Percentiles rank a stretch among this genome's conserved stretches.
phyloP scores from a whole-genome alignment of 2,113 vertebrate species.

The Columba janthina region DNA sequence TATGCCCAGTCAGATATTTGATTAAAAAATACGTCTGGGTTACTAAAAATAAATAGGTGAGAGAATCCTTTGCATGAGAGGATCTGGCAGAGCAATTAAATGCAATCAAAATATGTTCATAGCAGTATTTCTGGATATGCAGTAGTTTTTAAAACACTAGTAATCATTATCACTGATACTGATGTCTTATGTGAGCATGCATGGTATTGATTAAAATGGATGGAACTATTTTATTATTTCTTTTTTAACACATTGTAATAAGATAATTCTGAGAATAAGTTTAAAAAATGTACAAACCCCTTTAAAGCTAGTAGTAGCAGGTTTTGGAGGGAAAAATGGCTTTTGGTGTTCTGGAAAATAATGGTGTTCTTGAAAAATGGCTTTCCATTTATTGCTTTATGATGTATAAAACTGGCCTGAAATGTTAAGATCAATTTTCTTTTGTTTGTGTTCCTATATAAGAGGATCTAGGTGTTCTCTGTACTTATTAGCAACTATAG shows the following conservation, averaged over 20 bases:
- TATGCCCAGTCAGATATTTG: background rate
- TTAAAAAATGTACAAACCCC: background rate
- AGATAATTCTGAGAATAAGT: background rate
- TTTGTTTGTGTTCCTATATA: background rate
- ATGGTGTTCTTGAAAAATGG: background rate
- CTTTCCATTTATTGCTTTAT: background rate
- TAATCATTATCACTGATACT: background rate
- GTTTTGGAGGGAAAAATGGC: background rate
- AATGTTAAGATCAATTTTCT: background rate
- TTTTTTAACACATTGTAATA: background rate
- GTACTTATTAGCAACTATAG: background rate
- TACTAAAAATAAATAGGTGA: background rate
- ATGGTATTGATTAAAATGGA: background rate
- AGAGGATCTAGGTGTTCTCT: background rate
- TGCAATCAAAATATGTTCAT: background rate
- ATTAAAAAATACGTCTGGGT: background rate
- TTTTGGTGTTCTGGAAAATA: background rate
- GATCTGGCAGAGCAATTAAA: background rate
- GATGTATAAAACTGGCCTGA: constrained; percentile 14
- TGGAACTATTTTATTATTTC: background rate
- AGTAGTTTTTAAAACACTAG: background rate
- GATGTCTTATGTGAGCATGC: background rate
- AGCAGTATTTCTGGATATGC: background rate
- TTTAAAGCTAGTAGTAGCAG: background rate
- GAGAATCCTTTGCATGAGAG: background rate